Evolutionary conservation across 2,888 invertebrate species (phyloP).

Genomic region (Eupithecia tripunctaria): DNA sequence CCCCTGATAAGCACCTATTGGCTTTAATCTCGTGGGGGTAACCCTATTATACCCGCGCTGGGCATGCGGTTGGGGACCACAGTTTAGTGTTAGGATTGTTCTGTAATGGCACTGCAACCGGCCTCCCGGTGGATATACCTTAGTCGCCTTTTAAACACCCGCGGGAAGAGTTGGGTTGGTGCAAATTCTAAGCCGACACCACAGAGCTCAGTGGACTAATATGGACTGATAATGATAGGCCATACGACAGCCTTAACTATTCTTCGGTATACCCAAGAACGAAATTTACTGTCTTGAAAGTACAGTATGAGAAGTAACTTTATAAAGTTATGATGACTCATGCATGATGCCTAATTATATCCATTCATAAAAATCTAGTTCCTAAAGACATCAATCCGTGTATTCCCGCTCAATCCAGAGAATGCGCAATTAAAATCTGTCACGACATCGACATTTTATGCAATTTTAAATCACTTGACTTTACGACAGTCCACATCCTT

Average conservation of each 20-base stretch:
- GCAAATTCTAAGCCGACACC: background rate
- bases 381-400: slow-evolving; percentile 12
- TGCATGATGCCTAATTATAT: background rate
- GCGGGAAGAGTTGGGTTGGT: too few relatives aligned
- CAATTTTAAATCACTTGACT: slow-evolving; percentile 12
- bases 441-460: slow-evolving; percentile 8
- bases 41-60: too few relatives aligned
- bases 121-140: too few relatives aligned
- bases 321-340: background rate
- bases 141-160: too few relatives aligned
- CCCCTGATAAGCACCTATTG: too few relatives aligned
- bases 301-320: background rate
- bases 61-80: too few relatives aligned
- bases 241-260: background rate
- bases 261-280: background rate
- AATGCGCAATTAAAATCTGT: background rate
- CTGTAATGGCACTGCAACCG: too few relatives aligned
- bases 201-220: too few relatives aligned
- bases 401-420: background rate
- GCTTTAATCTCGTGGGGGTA: too few relatives aligned
- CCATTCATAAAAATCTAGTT: slow-evolving; percentile 5
- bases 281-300: background rate
- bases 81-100: too few relatives aligned
- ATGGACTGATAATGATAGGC: too few relatives aligned
- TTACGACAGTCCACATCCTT: background rate